Evolutionary conservation across 1,140 invertebrate species (phyloP).

Genomic region (Drosophila hydei): DNA sequence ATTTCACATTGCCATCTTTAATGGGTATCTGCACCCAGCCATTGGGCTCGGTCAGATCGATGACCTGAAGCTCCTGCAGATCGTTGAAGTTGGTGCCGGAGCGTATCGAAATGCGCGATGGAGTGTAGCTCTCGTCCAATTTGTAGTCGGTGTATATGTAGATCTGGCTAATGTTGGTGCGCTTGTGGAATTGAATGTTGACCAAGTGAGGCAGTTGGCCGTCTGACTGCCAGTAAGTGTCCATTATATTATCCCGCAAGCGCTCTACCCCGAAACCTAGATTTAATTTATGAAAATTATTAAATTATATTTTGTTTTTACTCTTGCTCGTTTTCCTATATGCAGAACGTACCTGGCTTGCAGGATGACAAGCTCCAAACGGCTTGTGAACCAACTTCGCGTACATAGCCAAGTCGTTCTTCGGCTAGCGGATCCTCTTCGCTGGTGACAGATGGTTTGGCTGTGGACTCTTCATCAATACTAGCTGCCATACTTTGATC

Average conservation of each 20-base stretch:
- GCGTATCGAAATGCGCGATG: slow-evolving; percentile 96
- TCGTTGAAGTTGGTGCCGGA: slow-evolving; percentile 99
- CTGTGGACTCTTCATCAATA: slow-evolving; percentile 57
- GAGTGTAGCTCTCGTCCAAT: slow-evolving; percentile 99
- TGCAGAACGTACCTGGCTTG: slow-evolving; percentile 92
- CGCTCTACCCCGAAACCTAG: slow-evolving; percentile 98
- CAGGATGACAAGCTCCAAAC: slow-evolving; percentile 99
- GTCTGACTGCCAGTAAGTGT: slow-evolving; percentile 99
- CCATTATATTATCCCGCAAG: slow-evolving; percentile 95
- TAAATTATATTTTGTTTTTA: not conserved
- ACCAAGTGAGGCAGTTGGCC: slow-evolving; percentile 98
- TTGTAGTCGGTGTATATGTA: slow-evolving; percentile 99
- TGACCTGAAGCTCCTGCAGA: slow-evolving; percentile 97
- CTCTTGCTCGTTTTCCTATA: not conserved
- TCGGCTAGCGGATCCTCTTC: slow-evolving; percentile 87
- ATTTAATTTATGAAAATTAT: too few species aligned
- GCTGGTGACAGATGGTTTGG: slow-evolving; percentile 46
- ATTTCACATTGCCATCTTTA: slow-evolving; percentile 94
- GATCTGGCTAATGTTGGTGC: slow-evolving; percentile 97
- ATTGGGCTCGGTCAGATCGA: slow-evolving; percentile 96
- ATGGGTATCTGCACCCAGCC: slow-evolving; percentile 97
- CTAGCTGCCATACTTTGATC: slow-evolving; percentile 45
- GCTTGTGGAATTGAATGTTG: slow-evolving; percentile 98
- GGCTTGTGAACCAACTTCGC: slow-evolving; percentile 97
- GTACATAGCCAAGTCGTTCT: slow-evolving; percentile 90